Percentiles rank a stretch among this genome's conserved stretches.
phyloP scores from a whole-genome alignment of 2,888 invertebrate species.

The Loripinus fragilis region DNA sequence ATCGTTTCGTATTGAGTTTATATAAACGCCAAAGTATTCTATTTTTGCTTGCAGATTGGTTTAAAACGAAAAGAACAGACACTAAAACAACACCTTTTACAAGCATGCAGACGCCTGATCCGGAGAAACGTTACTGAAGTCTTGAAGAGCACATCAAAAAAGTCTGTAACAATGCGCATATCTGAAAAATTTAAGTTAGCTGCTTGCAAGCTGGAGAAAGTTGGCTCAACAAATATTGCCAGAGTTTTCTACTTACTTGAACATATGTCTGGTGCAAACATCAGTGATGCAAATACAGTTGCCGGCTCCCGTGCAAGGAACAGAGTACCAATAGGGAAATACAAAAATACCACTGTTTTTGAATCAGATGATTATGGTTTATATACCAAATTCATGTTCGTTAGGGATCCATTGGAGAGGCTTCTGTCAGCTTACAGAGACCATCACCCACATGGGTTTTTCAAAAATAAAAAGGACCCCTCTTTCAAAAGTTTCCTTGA shows the following conservation, averaged over 20 bases:
- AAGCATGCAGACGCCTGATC: background rate
- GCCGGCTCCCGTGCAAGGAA: background rate
- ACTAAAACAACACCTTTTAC: background rate
- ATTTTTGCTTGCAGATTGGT: too few relatives aligned
- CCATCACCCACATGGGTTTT: background rate
- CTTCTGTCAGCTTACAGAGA: conserved; percentile 1
- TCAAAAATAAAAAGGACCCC: background rate
- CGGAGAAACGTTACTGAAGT: background rate
- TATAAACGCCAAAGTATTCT: too few relatives aligned
- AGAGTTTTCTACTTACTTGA: background rate
- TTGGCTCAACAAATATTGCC: background rate
- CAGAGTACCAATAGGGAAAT: background rate
- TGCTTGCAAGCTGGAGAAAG: background rate
- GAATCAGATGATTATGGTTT: background rate
- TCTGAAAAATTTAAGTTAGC: background rate
- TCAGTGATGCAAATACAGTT: background rate
- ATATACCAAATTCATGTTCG: background rate
- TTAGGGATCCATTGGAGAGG: background rate
- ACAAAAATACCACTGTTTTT: background rate
- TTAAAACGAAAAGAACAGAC: too few relatives aligned
- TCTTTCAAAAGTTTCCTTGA: background rate
- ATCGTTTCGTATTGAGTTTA: too few relatives aligned
- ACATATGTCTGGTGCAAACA: background rate
- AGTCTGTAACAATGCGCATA: background rate
- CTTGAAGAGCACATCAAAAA: background rate